Base-by-base conservation (phyloP, 2,797 vertebrate species). In the Pseudochaenichthys georgianus region DNA sequence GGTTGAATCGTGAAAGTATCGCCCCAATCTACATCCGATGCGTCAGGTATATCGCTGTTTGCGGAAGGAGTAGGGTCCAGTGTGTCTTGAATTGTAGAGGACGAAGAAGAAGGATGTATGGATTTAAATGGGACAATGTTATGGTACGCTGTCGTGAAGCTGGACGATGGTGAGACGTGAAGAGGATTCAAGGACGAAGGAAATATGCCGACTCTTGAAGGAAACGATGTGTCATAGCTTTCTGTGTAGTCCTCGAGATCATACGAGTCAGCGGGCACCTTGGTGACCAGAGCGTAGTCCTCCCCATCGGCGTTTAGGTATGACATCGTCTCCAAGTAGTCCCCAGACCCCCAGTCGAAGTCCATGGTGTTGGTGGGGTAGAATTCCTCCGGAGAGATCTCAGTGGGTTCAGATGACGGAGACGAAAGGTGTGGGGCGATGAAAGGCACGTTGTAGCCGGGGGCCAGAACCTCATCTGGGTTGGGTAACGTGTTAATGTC, bases 181-280 rank as follows among this genome's bases (percentile, higher is more conserved):
- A 81, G 69, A 58, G 78, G 87, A 0, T 89, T 81, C 59, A 82
- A 86, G 42, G 96, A 97, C 46, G 96, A 95, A 34, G 95, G 91
- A 0, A 92, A 94, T 80, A 96, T 83, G 1, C 96, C 80, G 0
- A 95, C 93, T 85, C 97, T 94, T 31, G 95, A 93, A 38, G 96
- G 96, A 80, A 97, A 98, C 48, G 94, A 91, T 5, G 96, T 98
- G 81, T 97, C 94, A 74, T 97, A 97, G n/a, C 31, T 88, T 81
- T 96, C 96, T 10, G 87, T 94, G 16, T 94, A 92, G 47, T 96
- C 96, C 74, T 96, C 96, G 17, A 94, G 75, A 13, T 98, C 96
- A 23, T 96, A 95, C 1, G 88, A 65, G 0, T 96, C 96, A 1
- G 88, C 75, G 19, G 91, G 85, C 17, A 95, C 0, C 64, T 94